Conservation (phyloP, 2,113 vertebrate species). For the Siniperca knerii region DNA sequence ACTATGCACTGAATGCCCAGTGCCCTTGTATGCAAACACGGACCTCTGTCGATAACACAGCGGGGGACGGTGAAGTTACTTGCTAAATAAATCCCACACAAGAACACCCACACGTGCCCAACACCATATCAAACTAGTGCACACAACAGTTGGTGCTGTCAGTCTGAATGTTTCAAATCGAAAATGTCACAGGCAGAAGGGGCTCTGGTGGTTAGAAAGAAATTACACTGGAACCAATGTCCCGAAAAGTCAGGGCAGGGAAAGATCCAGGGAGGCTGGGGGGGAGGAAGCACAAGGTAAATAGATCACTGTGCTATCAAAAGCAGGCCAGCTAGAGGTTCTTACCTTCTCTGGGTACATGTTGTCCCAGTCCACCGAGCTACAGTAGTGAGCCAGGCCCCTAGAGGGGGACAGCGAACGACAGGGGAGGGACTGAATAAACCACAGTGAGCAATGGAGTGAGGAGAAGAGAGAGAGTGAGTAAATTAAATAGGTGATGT, state of each 20-base stretch:
- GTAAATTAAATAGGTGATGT: conserved; percentile 60
- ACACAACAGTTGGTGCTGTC: conserved; percentile 33
- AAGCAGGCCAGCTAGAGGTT: conserved; percentile 23
- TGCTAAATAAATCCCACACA: conserved; percentile 58
- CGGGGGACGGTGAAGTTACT: conserved; percentile 17
- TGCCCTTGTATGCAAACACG: conserved; percentile 57
- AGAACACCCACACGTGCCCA: conserved; percentile 43
- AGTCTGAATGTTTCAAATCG: conserved; percentile 18
- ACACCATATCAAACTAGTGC: conserved; percentile 28
- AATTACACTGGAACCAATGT: not conserved
- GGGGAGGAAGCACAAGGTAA: conserved; percentile 2
- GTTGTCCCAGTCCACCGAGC: conserved; percentile 49
- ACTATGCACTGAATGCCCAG: conserved; percentile 32
- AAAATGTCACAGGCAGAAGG: conserved; percentile 12
- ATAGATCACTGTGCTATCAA: conserved; percentile 22
- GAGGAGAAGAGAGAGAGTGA: conserved; percentile 14
- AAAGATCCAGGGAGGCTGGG: not conserved
- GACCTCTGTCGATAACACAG: conserved; percentile 46
- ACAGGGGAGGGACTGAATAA: conserved; percentile 24
- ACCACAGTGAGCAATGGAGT: conserved; percentile 14
- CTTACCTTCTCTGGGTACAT: conserved; percentile 80
- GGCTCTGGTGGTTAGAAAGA: conserved; percentile 2
- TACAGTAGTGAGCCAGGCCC: conserved; percentile 29
- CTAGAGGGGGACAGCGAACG: conserved; percentile 11
- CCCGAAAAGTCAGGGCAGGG: not conserved